These are phyloP conservation scores for Meiosimyza decipiens DNA, from an alignment of 2,888 invertebrate species.

Conservation along the genomic window DNA sequence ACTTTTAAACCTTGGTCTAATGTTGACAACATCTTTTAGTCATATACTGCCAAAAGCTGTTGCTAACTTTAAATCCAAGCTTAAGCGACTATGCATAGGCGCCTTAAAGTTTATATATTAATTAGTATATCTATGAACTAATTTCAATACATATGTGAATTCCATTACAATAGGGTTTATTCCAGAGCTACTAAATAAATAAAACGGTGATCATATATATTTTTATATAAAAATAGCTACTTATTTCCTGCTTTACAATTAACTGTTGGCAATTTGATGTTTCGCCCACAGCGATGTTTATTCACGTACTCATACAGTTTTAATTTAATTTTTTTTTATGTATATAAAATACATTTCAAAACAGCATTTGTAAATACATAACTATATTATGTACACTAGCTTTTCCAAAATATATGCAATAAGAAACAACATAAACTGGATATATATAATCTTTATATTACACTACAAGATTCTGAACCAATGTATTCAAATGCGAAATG, in stretches of 20 bases:
- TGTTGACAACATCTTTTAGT: too few relatives aligned
- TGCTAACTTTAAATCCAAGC: too few relatives aligned
- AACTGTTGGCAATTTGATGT: neutral
- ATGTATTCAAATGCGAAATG: too few relatives aligned
- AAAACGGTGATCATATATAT: neutral
- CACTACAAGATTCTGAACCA: too few relatives aligned
- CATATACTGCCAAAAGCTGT: too few relatives aligned
- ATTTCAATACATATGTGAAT: constrained; percentile 23
- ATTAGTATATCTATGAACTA: constrained; percentile 5
- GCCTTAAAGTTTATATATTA: too few relatives aligned
- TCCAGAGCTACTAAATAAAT: neutral
- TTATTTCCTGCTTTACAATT: constrained; percentile 5
- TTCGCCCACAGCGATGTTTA: neutral
- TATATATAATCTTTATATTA: too few relatives aligned
- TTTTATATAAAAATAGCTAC: constrained; percentile 1
- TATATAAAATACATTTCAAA: constrained; percentile 25
- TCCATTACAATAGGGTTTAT: too few relatives aligned
- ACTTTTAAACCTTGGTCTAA: too few relatives aligned
- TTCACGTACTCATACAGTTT: neutral
- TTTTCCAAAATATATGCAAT: constrained; percentile 6
- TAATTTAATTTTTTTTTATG: neutral
- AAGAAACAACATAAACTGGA: neutral
- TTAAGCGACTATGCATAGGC: too few relatives aligned
- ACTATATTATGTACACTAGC: constrained; percentile 22
- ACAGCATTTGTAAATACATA: constrained; percentile 16